phyloP scores from a whole-genome alignment of 2,113 vertebrate species.

The Paradisaea rubra region DNA sequence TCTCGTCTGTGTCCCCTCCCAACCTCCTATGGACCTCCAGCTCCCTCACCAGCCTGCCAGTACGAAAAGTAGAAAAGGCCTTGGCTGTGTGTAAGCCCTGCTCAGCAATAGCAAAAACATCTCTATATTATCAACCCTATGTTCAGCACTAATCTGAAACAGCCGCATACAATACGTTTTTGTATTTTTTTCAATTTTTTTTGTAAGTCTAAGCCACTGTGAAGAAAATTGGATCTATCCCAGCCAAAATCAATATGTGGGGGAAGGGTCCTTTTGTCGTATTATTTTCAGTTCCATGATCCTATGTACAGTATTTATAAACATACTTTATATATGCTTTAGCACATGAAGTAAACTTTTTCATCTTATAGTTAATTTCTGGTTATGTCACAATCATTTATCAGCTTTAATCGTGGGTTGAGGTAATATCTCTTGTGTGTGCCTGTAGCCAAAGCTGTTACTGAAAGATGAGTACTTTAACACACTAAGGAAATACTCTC shows the following conservation, averaged over 20 bases:
- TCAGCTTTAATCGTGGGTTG: not conserved
- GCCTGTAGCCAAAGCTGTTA: not conserved
- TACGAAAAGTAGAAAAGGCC: not conserved
- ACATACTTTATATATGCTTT: not conserved
- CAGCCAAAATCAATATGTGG: not conserved
- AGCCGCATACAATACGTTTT: no score
- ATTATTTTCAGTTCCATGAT: not conserved
- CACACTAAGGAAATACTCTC: not conserved
- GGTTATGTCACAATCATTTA: not conserved
- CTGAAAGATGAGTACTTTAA: not conserved
- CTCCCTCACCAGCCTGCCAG: accelerated
- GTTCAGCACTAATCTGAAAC: not conserved
- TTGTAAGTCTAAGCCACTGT: no score
- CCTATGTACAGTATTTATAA: not conserved
- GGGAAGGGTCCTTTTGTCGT: not conserved
- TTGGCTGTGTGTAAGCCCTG: not conserved
- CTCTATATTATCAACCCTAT: not conserved
- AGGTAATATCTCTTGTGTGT: not conserved
- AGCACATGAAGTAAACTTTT: not conserved
- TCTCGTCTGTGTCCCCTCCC: accelerated
- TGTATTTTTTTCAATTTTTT: no score
- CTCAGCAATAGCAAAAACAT: not conserved
- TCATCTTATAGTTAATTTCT: not conserved
- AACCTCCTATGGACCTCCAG: not conserved
- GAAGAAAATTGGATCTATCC: not conserved